Percentiles rank a stretch among this genome's conserved stretches.
phyloP scores from a whole-genome alignment of 2,888 invertebrate genomes.

The Dolichomitus sp. region DNA sequence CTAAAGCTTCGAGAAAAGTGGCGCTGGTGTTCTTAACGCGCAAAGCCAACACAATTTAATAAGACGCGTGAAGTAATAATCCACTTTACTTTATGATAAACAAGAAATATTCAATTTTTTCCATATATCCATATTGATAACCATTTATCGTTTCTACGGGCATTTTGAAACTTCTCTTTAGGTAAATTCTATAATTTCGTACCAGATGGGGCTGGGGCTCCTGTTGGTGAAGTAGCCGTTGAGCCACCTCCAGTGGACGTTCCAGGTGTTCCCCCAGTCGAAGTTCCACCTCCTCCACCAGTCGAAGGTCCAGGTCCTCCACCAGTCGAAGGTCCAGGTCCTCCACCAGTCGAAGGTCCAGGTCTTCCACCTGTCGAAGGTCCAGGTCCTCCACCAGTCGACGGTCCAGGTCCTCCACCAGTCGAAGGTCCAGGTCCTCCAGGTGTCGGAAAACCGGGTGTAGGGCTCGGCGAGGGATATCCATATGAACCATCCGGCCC shows the following conservation, averaged over 20 bases:
- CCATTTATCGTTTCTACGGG: neutral
- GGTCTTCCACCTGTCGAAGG: constrained; percentile 62
- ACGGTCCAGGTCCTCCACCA: constrained; percentile 23
- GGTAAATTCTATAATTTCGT: constrained; percentile 9
- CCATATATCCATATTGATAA: no score
- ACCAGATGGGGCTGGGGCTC: constrained; percentile 48
- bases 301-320: constrained; percentile 52
- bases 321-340: constrained; percentile 63
- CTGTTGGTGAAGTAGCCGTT: constrained; percentile 14
- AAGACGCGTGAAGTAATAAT: no score
- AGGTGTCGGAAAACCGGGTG: constrained; percentile 65
- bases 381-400: constrained; percentile 37
- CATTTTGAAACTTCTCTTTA: neutral
- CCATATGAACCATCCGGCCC: constrained; percentile 72
- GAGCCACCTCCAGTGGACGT: constrained; percentile 18
- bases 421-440: constrained; percentile 49
- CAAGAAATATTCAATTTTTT: no score
- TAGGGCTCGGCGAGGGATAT: constrained; percentile 77
- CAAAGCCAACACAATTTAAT: no score
- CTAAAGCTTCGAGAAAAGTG: no score
- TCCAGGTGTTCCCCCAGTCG: constrained; percentile 43
- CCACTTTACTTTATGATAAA: no score
- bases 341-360: constrained; percentile 64
- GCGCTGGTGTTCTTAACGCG: no score
- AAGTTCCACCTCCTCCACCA: constrained; percentile 8